Evolutionary conservation across 2,797 vertebrate species (phyloP), one percentile per base, ranked within the genome.

Genomic region (Diplodus puntazzo): DNA sequence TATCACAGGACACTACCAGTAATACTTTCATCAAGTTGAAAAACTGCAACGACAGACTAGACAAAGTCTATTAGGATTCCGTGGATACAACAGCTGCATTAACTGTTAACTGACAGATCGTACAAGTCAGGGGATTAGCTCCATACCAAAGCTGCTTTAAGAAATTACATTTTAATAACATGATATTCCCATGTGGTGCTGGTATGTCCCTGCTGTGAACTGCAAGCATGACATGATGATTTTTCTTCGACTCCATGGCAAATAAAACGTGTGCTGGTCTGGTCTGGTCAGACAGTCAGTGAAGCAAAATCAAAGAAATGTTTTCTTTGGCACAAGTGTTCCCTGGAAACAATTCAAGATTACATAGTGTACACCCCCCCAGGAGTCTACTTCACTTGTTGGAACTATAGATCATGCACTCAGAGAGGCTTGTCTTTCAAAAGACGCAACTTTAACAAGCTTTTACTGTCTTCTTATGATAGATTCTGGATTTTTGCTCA

Each of bases 111-210:
- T 20, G 71, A 63, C 75, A 11, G 76, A 70, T 75, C 73, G 65
- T 62, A 73, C 61, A 53, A 62, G 59, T 16, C 30, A 20, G 43
- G 27, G 76, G 77, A 78, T 88, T 72, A 81, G 12, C 74, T 66
- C 7, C 7, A 11, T 49, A 43, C 63, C 73, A 73, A 81, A 89
- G 79, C 85, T 59, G 74, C 80, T 85, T 80, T 63, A 70, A 83
- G 71, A 82, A 69, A 81, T 77, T 16, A 80, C 79, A 81, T 70
- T 81, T 84, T 81, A 81, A 87, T 80, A 48, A 79, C 77, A 45
- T 18, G 52, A 75, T 70, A 81, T 75, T 77, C 83, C 71, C 82
- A 77, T 58, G 81, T 73, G 77, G 52, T 18, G 5, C 53, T 11
- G 65, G 39, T 16, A 9, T 8, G 54, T 63, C 50, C 48, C 64